These are phyloP conservation scores for Amphiprion percula DNA, from an alignment of 2,113 vertebrate genomes.

Conservation along the genomic window DNA sequence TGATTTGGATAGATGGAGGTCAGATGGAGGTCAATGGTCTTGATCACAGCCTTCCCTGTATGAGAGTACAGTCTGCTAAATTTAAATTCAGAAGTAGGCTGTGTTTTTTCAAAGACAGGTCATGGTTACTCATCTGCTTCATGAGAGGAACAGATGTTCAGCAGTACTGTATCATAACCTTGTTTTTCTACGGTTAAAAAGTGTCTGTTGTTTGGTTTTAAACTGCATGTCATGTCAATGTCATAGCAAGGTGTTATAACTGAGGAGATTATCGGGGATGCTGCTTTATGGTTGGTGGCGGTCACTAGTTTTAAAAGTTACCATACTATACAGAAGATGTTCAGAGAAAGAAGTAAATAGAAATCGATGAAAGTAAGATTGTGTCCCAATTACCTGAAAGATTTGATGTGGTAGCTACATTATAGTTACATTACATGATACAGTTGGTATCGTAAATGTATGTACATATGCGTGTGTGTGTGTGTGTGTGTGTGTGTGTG, in stretches of 20 bases:
- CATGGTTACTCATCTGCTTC: background rate
- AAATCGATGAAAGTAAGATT: too few relatives aligned
- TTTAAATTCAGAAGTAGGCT: constrained; percentile 28
- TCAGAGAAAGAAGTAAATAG: too few relatives aligned
- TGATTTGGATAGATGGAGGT: background rate
- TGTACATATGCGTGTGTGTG: background rate
- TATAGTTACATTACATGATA: too few relatives aligned
- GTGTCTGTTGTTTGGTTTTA: background rate
- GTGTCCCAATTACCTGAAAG: too few relatives aligned
- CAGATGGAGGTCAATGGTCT: constrained; percentile 42
- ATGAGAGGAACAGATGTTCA: constrained; percentile 49
- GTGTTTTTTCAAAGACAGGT: constrained; percentile 1
- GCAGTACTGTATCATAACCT: constrained; percentile 36
- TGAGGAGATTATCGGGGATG: background rate
- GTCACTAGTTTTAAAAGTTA: constrained; percentile 5
- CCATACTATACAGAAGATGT: background rate
- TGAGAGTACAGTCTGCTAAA: constrained; percentile 22
- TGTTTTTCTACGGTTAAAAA: constrained; percentile 18
- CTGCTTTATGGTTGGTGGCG: constrained; percentile 1
- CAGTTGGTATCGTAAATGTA: too few relatives aligned
- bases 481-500: background rate
- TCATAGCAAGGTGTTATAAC: constrained; percentile 21
- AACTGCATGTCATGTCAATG: constrained; percentile 22
- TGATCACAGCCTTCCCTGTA: constrained; percentile 23
- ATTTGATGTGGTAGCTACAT: too few relatives aligned